Conservation (phyloP, 2,888 invertebrate species). For the Diarsia mendica region DNA sequence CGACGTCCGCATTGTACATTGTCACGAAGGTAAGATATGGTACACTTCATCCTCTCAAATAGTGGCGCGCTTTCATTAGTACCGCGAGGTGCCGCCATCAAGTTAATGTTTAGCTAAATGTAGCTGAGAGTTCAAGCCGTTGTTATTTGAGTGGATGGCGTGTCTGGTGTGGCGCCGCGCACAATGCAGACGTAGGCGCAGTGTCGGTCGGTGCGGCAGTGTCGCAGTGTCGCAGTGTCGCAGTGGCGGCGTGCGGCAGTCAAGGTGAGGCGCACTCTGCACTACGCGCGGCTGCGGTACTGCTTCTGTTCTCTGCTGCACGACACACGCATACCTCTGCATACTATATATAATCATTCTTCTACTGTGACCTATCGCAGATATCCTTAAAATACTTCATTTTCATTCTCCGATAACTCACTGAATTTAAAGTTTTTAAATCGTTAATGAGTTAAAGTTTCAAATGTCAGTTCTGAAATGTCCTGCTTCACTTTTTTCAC, state of each 20-base stretch:
- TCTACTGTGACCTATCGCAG: background rate
- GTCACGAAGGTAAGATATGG: conserved; percentile 17
- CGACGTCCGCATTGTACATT: conserved; percentile 1
- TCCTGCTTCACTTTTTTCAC: background rate
- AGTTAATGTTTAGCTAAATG: background rate
- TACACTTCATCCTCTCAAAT: background rate
- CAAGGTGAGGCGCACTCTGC: conserved; percentile 7
- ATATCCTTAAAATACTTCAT: background rate
- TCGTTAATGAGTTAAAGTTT: background rate
- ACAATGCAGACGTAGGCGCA: background rate
- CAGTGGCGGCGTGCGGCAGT: background rate
- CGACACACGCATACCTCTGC: background rate
- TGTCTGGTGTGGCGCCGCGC: background rate
- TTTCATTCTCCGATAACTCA: background rate
- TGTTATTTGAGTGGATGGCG: background rate
- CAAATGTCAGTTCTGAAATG: background rate
- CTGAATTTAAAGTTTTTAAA: background rate
- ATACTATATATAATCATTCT: background rate
- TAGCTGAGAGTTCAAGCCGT: too few species aligned
- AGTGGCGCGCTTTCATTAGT: background rate
- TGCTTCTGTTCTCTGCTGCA: conserved; percentile 9
- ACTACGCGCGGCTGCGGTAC: background rate
- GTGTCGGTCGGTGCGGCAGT: background rate
- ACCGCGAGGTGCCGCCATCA: too few species aligned
- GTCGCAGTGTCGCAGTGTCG: background rate